These are phyloP conservation scores for Hemichromis elongatus DNA, from an alignment of 2,113 vertebrate species.

Conservation along the genomic window DNA sequence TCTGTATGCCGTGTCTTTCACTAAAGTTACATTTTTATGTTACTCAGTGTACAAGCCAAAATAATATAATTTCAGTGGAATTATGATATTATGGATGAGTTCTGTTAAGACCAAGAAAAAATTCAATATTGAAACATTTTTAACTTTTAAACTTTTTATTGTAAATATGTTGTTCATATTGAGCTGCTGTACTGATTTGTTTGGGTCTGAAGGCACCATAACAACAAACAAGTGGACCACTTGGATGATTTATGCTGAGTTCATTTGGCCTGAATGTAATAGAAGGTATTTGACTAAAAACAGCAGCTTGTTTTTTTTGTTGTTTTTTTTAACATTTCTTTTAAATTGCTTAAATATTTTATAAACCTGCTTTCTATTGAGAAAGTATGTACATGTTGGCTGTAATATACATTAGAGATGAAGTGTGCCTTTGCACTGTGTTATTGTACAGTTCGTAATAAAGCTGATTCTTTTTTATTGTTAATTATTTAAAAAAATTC, in stretches of 20 bases:
- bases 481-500: constrained; percentile 46
- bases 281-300: constrained; percentile 14
- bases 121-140: background rate
- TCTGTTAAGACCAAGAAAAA: constrained; percentile 10
- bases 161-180: constrained; percentile 58
- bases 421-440: constrained; percentile 72
- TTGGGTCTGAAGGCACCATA: background rate
- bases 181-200: constrained; percentile 70
- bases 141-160: constrained; percentile 49
- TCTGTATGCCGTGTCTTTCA: constrained; percentile 7
- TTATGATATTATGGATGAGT: background rate
- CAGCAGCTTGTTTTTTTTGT: constrained; percentile 27
- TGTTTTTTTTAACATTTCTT: constrained; percentile 32
- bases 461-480: constrained; percentile 75
- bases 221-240: background rate
- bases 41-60: constrained; percentile 47
- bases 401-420: constrained; percentile 67
- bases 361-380: constrained; percentile 58
- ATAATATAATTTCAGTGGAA: constrained; percentile 20
- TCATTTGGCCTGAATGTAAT: constrained; percentile 48
- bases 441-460: constrained; percentile 80
- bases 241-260: background rate
- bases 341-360: constrained; percentile 59
- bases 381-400: constrained; percentile 74
- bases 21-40: constrained; percentile 34